Base-by-base conservation (phyloP, 2,888 invertebrate species). In the Labia minor region DNA sequence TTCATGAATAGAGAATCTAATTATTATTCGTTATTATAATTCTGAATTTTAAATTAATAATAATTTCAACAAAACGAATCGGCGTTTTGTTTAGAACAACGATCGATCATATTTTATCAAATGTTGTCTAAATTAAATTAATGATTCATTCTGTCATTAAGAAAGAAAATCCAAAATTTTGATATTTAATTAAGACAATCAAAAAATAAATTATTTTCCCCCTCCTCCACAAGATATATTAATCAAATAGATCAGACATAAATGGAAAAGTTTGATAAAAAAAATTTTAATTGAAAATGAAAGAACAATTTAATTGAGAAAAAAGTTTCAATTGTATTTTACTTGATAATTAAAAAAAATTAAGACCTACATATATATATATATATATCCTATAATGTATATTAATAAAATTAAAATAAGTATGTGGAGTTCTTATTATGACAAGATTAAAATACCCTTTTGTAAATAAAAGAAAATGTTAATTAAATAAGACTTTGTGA, bases 191-290 rank as follows among this genome's bases (percentile, higher is more conserved):
- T 49, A 49, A 49, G 49, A 49, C 16, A 16, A 49, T 49, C 49
- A 49, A 49, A 49, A 49, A 49, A 49, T 49, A 49, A 49, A 49
- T 49, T 49, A 49, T 49, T 49, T 49, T n/a, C n/a, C n/a, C n/a
- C n/a, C n/a, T n/a, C 16, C 49, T 49, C 8, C 49, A 49, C 3
- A 49, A 49, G 49, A 49, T 49, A 16, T 49, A 49, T 49, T 49
- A 49, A 49, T 49, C 49, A 49, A 49, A 49, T 16, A 49, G 49
- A 49, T 49, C 49, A 16, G 49, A 49, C 49, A 49, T 16, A 49
- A 49, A 49, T 3, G 8, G 49, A 49, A 49, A 49, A 49, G 49
- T 49, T 49, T 49, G 2, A 8, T 8, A 8, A 11, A 14, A n/a
- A 14, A 16, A 49, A 49, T 49, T 49, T 49, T 49, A 49, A 49